Evolutionary conservation across 2,888 invertebrate species (phyloP), one percentile per base, ranked within the genome.

Genomic region (Ecliptopera silaceata): DNA sequence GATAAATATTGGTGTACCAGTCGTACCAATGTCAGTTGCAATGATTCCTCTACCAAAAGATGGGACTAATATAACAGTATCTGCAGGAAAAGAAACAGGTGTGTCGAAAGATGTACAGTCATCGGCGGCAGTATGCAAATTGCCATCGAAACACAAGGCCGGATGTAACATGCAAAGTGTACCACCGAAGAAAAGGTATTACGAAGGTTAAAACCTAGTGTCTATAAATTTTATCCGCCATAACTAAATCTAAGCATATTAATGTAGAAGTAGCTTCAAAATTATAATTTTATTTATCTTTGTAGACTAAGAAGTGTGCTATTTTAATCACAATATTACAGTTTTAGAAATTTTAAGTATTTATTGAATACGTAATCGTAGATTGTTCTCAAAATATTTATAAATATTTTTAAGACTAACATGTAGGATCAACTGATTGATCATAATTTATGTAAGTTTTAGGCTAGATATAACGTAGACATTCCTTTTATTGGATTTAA

Each of bases 161-260:
- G 32, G 31, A 1, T 32, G 22, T 15, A 20, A 12, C 15, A 44
- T 17, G 44, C 22, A 3, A 22, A 26, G 22, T 32, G 49, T 56
- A 26, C 55, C 55, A 22, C 55, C 44, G 17, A 56, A 56, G 39
- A 56, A 56, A 32, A 48, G 55, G 15, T 31, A 38, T 49, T 56
- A 56, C 29, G 44, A 45, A 36, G 15, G 31, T 39, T 55, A 39
- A 31, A 20, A 49, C 13, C 8, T 1, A n/a, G 4, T n/a, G 4
- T n/a, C n/a, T 5, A 32, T 4, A 6, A 32, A 32, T 32, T 32
- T 32, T 12, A 12, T 5, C 5, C 12, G 1, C 4, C 12, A 5
- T 32, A 12, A 12, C 5, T 12, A 5, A 12, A 12, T 12, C 4
- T 32, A 32, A 32, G 4, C 13, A 15, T 15, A 13, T 34, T 5